Base-by-base conservation (phyloP, 2,888 invertebrate genomes). In the Monoplex corrugatus region DNA sequence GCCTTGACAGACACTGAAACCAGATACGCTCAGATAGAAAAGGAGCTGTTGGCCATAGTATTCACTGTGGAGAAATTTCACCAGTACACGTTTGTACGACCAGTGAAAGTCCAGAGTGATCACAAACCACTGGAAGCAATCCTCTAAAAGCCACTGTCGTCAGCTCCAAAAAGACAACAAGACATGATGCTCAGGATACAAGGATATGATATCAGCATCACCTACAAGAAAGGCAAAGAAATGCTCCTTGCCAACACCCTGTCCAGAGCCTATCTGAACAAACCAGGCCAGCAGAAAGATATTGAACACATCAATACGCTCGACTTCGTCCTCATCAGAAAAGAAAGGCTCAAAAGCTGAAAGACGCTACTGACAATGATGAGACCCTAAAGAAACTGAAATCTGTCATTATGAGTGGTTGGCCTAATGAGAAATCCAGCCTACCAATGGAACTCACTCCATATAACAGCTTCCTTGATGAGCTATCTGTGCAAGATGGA, bases 1-100 rank as follows among this genome's bases (percentile, higher is more conserved):
- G 87, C 92, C 13, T 86, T 92, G n/a, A 92, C 91, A 6, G 86
- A 85, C 57, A 90, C 91, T 10, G 92, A 93, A 57, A 88, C 87
- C 13, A 75, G 87, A 57, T 93, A 92, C 78, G 91, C 92, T 13
- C 92, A 93, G 75, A 92, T 93, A 19, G 93, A 94, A 87, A 92
- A 93, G 63, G 94, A 93, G 78, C 57, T 90, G 3, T 85, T 93
- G 0, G 90, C 92, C 1, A 87, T 94, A 13, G 91, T 91, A 10
- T 93, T 91, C 43, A 90, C 89, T 13, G 75, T 89, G 3, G 89
- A 90, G 82, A 91, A 90, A 32, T 93, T 92, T 83, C 89, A 92
- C 80, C 83, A 90, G 28, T 93, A 92, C 86, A 89, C 87, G 3
- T 93, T 91, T 86, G 93, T 91, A 2, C 84, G 91, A 35, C 43